These are phyloP conservation scores for Triplophysa tibetana DNA, from an alignment of 2,113 vertebrate genomes.

Conservation along the genomic window DNA sequence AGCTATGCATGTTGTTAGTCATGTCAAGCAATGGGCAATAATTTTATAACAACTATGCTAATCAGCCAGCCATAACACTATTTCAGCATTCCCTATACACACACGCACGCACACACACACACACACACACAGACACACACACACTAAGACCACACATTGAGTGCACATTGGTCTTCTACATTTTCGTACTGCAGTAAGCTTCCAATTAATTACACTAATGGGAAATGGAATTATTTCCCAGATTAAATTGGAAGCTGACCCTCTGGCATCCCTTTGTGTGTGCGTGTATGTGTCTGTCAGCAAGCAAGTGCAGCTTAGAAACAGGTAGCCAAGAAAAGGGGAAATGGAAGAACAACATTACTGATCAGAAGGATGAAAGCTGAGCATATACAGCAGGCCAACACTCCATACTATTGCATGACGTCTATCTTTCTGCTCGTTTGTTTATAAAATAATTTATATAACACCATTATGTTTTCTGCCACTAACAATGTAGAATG, in stretches of 20 bases:
- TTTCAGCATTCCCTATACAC: background rate
- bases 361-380: conserved; percentile 12
- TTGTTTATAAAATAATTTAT: too few species aligned
- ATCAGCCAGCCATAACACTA: conserved; percentile 33
- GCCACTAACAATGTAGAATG: too few species aligned
- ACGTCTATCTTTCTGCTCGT: too few species aligned
- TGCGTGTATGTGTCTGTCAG: conserved; percentile 34
- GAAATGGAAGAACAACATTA: conserved; percentile 6
- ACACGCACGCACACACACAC: background rate
- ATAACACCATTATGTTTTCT: too few species aligned
- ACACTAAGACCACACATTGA: conserved; percentile 3
- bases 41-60: conserved; percentile 27
- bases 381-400: too few species aligned
- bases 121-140: background rate
- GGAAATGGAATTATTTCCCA: conserved; percentile 69
- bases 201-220: conserved; percentile 71
- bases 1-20: conserved; percentile 12
- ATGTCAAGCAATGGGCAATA: conserved; percentile 14
- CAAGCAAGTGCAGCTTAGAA: background rate
- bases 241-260: conserved; percentile 70
- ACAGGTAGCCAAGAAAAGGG: background rate
- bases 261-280: conserved; percentile 54
- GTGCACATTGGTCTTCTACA: conserved; percentile 28
- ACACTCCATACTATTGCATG: too few species aligned
- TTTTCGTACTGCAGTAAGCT: conserved; percentile 43